phyloP scores from a whole-genome alignment of 1,140 invertebrate species.

The Rhopalosiphum maidis region DNA sequence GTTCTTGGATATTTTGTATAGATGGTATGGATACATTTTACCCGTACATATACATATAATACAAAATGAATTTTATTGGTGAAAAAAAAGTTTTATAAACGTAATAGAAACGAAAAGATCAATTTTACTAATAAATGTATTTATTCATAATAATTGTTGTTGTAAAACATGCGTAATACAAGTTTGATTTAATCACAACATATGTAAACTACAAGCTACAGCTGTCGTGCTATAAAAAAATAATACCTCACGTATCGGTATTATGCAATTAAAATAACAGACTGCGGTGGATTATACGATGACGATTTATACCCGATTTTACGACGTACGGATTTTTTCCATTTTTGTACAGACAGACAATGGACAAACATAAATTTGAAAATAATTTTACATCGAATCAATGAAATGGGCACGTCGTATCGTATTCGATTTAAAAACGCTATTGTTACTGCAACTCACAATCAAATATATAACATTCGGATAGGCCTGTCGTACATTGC shows the following conservation, averaged over 20 bases:
- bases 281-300: not conserved
- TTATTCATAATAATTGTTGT: slow-evolving; percentile 13
- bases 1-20: not conserved
- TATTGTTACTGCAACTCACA: not conserved
- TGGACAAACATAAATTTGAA: not conserved
- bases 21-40: not conserved
- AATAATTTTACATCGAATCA: not conserved
- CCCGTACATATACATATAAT: not conserved
- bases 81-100: not conserved
- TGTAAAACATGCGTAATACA: not conserved
- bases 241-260: not conserved
- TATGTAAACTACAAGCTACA: slow-evolving; percentile 5
- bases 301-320: not conserved
- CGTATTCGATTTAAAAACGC: not conserved
- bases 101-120: not conserved
- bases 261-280: not conserved
- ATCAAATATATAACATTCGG: not conserved
- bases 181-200: slow-evolving; percentile 11
- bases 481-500: not conserved
- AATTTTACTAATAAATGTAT: not conserved
- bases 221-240: not conserved
- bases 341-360: not conserved
- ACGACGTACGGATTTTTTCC: not conserved
- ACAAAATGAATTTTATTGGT: not conserved
- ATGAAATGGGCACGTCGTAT: not conserved